Conservation (phyloP, 2,797 vertebrate genomes). For the Serranus cabrilla region DNA sequence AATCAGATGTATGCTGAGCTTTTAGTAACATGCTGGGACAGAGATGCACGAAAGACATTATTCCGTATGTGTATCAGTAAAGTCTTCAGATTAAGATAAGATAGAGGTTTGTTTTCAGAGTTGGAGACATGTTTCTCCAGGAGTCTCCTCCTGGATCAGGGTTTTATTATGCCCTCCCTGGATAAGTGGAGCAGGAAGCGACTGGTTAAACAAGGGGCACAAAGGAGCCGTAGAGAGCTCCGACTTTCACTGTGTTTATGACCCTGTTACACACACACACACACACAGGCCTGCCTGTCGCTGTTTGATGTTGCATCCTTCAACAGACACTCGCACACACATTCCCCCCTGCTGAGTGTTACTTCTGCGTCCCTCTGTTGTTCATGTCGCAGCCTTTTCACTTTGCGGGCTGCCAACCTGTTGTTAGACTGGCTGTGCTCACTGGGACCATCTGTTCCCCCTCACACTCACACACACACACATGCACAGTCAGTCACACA, state of each 20-base stretch:
- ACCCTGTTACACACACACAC: constrained; percentile 40
- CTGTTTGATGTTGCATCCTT: constrained; percentile 66
- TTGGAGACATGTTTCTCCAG: neutral
- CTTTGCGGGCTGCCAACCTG: constrained; percentile 77
- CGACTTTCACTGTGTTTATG: constrained; percentile 51
- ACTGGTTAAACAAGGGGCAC: constrained; percentile 51
- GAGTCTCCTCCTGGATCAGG: constrained; percentile 7
- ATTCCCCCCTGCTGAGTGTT: constrained; percentile 67
- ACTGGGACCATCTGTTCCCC: constrained; percentile 85
- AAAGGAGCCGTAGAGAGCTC: constrained; percentile 44
- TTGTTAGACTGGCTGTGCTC: constrained; percentile 75
- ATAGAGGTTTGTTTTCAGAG: neutral
- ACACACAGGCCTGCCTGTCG: constrained; percentile 28
- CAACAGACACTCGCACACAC: constrained; percentile 43
- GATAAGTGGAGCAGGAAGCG: constrained; percentile 47
- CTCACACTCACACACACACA: constrained; percentile 63
- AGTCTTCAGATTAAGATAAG: neutral
- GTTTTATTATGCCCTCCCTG: constrained; percentile 20
- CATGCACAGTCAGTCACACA: constrained; percentile 16
- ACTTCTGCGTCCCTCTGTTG: constrained; percentile 71
- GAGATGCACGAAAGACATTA: no score
- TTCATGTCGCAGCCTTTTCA: constrained; percentile 79
- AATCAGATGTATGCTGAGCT: no score
- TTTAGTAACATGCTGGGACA: no score
- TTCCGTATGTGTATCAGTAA: neutral